Percentiles rank a stretch among this genome's conserved stretches.
phyloP scores from a whole-genome alignment of 2,797 vertebrate genomes.

The Pangasius macronema region DNA sequence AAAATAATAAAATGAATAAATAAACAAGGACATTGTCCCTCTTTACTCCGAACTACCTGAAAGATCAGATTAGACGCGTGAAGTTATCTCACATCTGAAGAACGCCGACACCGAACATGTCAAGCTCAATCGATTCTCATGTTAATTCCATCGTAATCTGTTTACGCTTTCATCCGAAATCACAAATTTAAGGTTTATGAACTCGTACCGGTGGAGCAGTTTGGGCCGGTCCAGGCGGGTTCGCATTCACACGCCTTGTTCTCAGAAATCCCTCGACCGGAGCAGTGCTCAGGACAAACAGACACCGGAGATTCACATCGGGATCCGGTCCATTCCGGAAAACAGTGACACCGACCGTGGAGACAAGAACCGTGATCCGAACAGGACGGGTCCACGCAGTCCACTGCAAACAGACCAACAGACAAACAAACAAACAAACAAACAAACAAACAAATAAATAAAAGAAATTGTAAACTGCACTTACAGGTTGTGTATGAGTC shows the following conservation, averaged over 20 bases:
- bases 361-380: constrained; percentile 91
- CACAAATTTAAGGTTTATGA: not conserved
- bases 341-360: constrained; percentile 94
- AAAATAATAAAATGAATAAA: not conserved
- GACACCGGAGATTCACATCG: constrained; percentile 92
- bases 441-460: not conserved
- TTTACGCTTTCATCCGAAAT: not conserved
- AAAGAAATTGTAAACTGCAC: not conserved
- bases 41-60: not conserved
- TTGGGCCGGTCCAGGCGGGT: constrained; percentile 90
- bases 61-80: not conserved
- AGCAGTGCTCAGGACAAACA: constrained; percentile 94
- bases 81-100: not conserved
- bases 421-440: constrained; percentile 28
- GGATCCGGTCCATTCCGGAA: constrained; percentile 90
- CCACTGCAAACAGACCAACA: constrained; percentile 69
- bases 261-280: constrained; percentile 91
- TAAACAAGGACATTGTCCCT: not conserved
- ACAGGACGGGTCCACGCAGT: constrained; percentile 92
- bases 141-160: not conserved
- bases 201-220: constrained; percentile 91
- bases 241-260: constrained; percentile 90
- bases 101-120: not conserved
- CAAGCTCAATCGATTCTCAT: not conserved
- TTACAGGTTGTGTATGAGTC: not conserved